These are phyloP conservation scores for Drosophila sechellia DNA, from an alignment of 1,140 invertebrate species.

Conservation along the genomic window DNA sequence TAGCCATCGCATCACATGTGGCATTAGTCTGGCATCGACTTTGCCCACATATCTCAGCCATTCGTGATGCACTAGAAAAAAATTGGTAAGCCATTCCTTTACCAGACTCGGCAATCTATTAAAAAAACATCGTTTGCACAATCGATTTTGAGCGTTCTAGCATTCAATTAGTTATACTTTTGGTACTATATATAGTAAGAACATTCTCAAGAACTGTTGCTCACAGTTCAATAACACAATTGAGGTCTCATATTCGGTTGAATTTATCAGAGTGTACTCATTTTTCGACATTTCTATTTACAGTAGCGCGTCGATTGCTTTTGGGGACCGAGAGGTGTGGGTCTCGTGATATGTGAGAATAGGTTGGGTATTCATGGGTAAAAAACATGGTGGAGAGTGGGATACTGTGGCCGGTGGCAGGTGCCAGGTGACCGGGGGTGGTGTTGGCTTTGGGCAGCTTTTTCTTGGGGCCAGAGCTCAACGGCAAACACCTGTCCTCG, in stretches of 20 bases:
- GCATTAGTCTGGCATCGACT: slow-evolving; percentile 20
- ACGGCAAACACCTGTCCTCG: slow-evolving; percentile 67
- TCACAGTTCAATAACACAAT: no score
- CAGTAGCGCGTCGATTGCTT: slow-evolving; percentile 42
- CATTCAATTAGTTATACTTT: no score
- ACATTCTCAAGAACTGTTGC: no score
- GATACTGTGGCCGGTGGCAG: neutral
- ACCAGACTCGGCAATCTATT: no score
- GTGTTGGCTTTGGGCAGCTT: slow-evolving; percentile 5
- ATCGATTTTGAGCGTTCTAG: no score
- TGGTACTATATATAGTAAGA: no score
- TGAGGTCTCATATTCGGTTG: no score
- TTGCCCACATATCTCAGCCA: neutral
- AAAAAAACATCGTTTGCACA: no score
- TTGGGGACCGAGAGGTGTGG: slow-evolving; percentile 23
- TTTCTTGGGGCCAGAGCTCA: slow-evolving; percentile 39
- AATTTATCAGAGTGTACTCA: neutral
- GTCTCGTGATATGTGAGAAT: slow-evolving; percentile 47
- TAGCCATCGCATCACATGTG: slow-evolving; percentile 13
- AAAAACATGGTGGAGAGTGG: neutral
- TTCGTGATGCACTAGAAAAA: neutral
- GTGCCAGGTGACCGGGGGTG: neutral
- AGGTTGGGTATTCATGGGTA: slow-evolving; percentile 14
- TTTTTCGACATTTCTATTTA: slow-evolving; percentile 36
- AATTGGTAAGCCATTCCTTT: no score